These are phyloP conservation scores for Sinelater perroti DNA, from an alignment of 2,888 invertebrate species.

Conservation along the genomic window DNA sequence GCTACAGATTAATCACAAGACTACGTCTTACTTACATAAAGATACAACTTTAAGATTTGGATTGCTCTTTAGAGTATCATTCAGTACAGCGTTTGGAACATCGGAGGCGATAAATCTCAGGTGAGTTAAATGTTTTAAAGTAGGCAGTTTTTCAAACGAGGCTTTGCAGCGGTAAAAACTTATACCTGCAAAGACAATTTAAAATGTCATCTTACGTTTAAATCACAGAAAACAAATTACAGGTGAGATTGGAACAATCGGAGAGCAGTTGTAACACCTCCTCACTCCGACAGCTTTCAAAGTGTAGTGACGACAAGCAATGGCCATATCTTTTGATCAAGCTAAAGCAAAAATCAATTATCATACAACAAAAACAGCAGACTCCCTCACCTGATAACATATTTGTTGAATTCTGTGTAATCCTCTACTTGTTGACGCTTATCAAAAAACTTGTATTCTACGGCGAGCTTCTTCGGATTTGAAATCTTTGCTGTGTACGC, in stretches of 20 bases:
- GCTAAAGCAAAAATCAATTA: slow-evolving; percentile 35
- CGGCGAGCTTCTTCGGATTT: slow-evolving; percentile 44
- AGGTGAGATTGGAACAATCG: slow-evolving; percentile 48
- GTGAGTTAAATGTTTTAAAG: slow-evolving; percentile 42
- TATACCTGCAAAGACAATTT: no score
- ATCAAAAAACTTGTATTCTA: slow-evolving; percentile 48
- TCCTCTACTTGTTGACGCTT: slow-evolving; percentile 45
- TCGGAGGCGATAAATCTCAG: slow-evolving; percentile 46
- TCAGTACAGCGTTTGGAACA: slow-evolving; percentile 47
- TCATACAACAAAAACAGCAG: neutral
- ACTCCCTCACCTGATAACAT: slow-evolving; percentile 45
- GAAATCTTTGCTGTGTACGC: slow-evolving; percentile 48
- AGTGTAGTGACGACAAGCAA: slow-evolving; percentile 43
- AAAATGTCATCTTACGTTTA: no score
- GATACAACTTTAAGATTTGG: slow-evolving; percentile 42
- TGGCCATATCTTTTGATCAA: slow-evolving; percentile 48
- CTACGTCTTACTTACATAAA: slow-evolving; percentile 49
- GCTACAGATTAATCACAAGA: no score
- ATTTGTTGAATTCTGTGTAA: slow-evolving; percentile 47
- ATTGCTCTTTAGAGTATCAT: slow-evolving; percentile 48
- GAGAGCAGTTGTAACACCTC: slow-evolving; percentile 44
- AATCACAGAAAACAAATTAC: slow-evolving; percentile 33
- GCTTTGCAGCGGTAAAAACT: slow-evolving; percentile 48
- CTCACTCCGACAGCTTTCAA: slow-evolving; percentile 49
- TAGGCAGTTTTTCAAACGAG: slow-evolving; percentile 45